Base-by-base conservation (phyloP, 2,888 invertebrate genomes). In the Aleiodes alternator region DNA sequence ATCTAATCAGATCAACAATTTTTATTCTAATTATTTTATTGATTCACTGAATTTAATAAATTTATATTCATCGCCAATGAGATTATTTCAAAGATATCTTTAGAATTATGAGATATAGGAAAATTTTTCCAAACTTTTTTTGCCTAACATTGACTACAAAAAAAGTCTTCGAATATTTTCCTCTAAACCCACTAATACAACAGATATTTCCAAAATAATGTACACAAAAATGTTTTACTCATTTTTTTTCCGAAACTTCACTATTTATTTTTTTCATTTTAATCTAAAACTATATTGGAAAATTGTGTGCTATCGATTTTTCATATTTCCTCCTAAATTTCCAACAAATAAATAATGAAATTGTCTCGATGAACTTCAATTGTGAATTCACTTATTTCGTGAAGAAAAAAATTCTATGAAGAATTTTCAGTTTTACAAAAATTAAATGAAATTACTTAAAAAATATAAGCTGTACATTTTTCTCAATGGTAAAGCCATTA, bases 381-480 rank as follows among this genome's bases (percentile, higher is more conserved):
- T 11, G 5, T 23, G 3, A 38, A 23, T 61, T 61, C 14, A 12
- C 9, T 61, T 9, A 43, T 48, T 23, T 16, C 1, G 43, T 16
- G n/a, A 23, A 48, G 34, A 34, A 34, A 48, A 23, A 48, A 8
- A 64, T 7, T 16, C n/a, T 3, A 11, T 48, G 14, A 23, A 23
- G 14, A 61, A 43, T 48, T 16, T 48, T 43, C 43, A n/a, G 14
- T 16, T 48, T 64, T 23, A 43, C 43, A 64, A 64, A 64, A 64
- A 16, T 14, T 23, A 16, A 64, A 59, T 56, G 43, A 43, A 43
- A 9, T 23, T 64, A 43, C 43, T 14, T 64, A 43, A 64, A 64
- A 64, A 64, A 64, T 64, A 64, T 64, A 43, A 48, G 16, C 64
- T 64, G 64, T 64, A 64, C 64, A 64, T 64, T 64, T 43, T 64